Evolutionary conservation across 2,113 vertebrate species (phyloP).

Genomic region (Callipepla californica): DNA sequence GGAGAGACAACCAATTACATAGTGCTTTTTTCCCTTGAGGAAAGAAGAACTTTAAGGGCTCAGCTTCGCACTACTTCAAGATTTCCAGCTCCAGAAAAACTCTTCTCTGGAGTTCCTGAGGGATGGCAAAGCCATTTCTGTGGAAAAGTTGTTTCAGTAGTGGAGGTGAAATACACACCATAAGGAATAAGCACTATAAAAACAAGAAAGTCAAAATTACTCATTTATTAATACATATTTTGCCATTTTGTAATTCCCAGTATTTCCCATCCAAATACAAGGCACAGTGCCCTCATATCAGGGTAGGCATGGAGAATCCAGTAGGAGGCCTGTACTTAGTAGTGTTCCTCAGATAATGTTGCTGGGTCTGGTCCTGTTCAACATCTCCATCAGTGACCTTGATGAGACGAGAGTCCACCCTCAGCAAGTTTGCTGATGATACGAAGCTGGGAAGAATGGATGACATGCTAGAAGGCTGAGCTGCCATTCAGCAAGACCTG

Average conservation of each 20-base stretch:
- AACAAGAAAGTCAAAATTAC: not conserved
- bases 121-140: not conserved
- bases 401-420: too few relatives aligned
- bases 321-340: too few relatives aligned
- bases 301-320: too few relatives aligned
- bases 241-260: not conserved
- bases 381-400: too few relatives aligned
- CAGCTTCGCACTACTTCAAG: not conserved
- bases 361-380: too few relatives aligned
- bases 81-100: not conserved
- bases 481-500: too few relatives aligned
- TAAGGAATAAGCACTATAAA: not conserved
- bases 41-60: not conserved
- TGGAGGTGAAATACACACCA: not conserved
- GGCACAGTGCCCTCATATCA: rapidly evolving
- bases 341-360: too few relatives aligned
- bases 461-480: too few relatives aligned
- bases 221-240: not conserved
- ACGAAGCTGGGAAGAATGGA: too few relatives aligned
- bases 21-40: not conserved
- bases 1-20: not conserved
- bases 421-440: too few relatives aligned
- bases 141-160: not conserved
- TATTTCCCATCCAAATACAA: not conserved
- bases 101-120: not conserved